Evolutionary conservation across 2,888 invertebrate genomes (phyloP).

Genomic region (Dilophus febrilis): DNA sequence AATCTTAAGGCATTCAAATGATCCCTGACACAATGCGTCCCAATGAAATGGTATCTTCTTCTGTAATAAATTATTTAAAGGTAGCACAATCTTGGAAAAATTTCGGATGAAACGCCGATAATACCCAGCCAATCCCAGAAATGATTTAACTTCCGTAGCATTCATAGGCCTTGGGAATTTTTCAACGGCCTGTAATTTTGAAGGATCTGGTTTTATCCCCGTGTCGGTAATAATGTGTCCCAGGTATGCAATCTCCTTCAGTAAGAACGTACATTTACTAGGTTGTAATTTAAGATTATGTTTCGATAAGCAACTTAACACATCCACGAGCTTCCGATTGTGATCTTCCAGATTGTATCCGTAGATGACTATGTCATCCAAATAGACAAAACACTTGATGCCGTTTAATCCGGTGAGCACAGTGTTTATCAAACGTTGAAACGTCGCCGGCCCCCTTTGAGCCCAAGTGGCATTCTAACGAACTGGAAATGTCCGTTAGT

Average conservation of each 20-base stretch:
- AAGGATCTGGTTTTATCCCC: background rate
- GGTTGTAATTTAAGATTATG: background rate
- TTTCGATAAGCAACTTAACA: no score
- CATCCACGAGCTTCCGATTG: no score
- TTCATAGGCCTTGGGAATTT: background rate
- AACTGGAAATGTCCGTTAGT: no score
- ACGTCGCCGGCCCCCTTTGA: no score
- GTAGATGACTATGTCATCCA: no score
- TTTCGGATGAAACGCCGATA: slow-evolving; percentile 17
- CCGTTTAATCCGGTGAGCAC: no score
- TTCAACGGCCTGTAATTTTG: background rate
- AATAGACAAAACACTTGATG: no score
- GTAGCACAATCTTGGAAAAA: slow-evolving; percentile 13
- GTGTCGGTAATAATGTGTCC: background rate
- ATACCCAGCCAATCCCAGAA: slow-evolving; percentile 17
- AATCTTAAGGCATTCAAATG: background rate
- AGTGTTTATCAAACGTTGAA: no score
- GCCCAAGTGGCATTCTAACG: no score
- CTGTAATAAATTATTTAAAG: slow-evolving; percentile 12
- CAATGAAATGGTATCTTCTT: slow-evolving; percentile 11
- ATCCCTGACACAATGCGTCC: slow-evolving; percentile 5
- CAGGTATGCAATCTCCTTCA: background rate
- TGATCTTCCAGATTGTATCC: no score
- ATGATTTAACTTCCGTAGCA: slow-evolving; percentile 8
- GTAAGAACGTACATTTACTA: background rate